These are phyloP conservation scores for Lepus americanus DNA, from an alignment of 2,113 vertebrate species.

Conservation along the genomic window DNA sequence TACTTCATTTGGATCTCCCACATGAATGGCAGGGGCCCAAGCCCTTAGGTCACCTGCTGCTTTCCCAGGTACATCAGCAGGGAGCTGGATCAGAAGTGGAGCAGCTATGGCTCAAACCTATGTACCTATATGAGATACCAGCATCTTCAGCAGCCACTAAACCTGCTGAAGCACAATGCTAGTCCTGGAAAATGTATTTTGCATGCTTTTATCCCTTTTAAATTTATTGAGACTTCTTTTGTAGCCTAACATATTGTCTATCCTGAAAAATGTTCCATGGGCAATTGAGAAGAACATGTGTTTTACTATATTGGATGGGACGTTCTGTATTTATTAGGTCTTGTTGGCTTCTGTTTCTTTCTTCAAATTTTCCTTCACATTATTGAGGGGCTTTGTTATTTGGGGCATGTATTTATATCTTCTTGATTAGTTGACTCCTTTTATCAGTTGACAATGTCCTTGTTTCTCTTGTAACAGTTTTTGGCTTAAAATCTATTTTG, in stretches of 20 bases:
- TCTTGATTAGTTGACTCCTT: background rate
- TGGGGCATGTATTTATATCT: background rate
- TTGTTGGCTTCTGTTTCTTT: background rate
- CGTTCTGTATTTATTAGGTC: background rate
- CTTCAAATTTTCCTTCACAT: background rate
- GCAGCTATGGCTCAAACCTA: no score
- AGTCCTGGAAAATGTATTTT: background rate
- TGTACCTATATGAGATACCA: no score
- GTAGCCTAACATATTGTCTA: background rate
- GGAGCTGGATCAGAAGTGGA: no score
- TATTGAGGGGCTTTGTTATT: background rate
- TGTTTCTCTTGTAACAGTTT: background rate
- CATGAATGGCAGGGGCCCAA: no score
- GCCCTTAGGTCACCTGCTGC: no score
- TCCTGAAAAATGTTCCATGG: background rate
- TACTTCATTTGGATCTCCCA: no score
- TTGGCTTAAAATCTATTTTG: background rate
- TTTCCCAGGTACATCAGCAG: no score
- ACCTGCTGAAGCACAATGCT: no score
- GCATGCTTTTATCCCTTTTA: background rate
- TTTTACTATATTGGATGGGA: background rate
- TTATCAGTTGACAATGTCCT: background rate
- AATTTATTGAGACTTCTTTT: background rate
- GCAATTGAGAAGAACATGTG: background rate
- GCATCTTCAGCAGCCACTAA: no score